These are phyloP conservation scores for Astatotilapia flaviijosephi DNA, from an alignment of 2,113 vertebrate genomes.

Conservation along the genomic window DNA sequence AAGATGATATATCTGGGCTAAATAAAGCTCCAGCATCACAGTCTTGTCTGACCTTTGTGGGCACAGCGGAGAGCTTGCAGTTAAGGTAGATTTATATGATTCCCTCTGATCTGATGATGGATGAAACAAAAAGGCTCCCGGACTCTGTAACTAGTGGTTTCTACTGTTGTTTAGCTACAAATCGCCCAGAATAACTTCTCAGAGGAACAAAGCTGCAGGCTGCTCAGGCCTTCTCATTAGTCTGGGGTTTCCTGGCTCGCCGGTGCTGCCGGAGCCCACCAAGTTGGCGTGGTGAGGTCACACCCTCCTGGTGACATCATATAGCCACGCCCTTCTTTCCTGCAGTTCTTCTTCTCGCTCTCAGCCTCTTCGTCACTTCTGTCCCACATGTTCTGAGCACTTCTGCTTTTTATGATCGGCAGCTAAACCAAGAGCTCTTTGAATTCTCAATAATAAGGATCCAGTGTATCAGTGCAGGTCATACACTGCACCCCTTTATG, in stretches of 20 bases:
- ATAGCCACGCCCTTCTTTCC: background rate
- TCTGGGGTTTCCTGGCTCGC: slow-evolving; percentile 13
- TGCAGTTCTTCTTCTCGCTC: background rate
- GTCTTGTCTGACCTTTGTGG: background rate
- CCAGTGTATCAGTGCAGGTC: background rate
- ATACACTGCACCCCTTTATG: background rate
- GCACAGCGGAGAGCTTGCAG: background rate
- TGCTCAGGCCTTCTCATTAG: background rate
- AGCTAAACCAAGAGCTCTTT: background rate
- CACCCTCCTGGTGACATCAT: slow-evolving; percentile 8
- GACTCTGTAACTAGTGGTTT: slow-evolving; percentile 1
- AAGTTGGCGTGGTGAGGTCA: background rate
- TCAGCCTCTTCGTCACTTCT: background rate
- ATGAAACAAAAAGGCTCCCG: background rate
- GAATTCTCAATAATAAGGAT: background rate
- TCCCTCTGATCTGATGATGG: background rate
- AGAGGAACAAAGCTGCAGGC: background rate
- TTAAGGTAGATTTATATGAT: background rate
- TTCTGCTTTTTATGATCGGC: background rate
- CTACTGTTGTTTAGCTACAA: background rate
- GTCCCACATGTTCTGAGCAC: background rate
- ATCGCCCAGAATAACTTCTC: background rate
- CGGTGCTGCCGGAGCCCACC: background rate
- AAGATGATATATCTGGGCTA: background rate
- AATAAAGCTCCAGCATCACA: background rate